A percentile compares a stretch with the other conserved stretches of the same genome.
These are phyloP conservation scores for Telmatherina bonti DNA, from an alignment of 2,797 vertebrate species.

Conservation along the genomic window DNA sequence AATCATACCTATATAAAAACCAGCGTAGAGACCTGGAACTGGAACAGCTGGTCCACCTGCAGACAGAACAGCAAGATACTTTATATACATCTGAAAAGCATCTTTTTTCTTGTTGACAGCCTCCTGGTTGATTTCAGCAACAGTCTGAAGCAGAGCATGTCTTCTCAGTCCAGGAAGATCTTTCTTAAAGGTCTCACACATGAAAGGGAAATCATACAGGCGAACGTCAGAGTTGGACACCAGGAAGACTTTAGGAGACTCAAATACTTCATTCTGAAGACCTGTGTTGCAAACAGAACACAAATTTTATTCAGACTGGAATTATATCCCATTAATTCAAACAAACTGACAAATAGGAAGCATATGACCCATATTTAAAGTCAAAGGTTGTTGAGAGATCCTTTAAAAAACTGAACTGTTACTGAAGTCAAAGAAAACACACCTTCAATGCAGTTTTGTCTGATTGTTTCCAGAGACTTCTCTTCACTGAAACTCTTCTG, in stretches of 20 bases:
- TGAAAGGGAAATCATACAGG: slow-evolving; percentile 68
- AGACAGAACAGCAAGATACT: accelerated
- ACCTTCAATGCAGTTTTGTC: slow-evolving; percentile 59
- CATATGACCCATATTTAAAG: too few species aligned
- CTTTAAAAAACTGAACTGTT: too few species aligned
- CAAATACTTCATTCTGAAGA: slow-evolving; percentile 13
- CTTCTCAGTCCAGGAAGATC: slow-evolving; percentile 35
- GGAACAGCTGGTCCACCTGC: not conserved
- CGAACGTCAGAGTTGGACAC: slow-evolving; percentile 64
- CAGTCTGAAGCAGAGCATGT: slow-evolving; percentile 1
- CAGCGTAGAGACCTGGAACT: not conserved
- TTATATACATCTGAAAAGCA: slow-evolving; percentile 3
- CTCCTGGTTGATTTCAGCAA: not conserved
- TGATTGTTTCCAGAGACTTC: slow-evolving; percentile 57
- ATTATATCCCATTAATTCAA: too few species aligned
- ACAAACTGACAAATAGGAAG: too few species aligned
- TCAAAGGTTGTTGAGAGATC: too few species aligned
- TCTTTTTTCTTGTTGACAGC: slow-evolving; percentile 31
- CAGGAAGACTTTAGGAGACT: slow-evolving; percentile 76
- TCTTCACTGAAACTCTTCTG: slow-evolving; percentile 34
- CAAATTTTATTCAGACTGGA: not conserved
- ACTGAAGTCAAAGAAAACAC: too few species aligned
- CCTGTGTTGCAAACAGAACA: slow-evolving; percentile 2
- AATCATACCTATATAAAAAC: not conserved
- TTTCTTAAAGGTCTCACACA: slow-evolving; percentile 22